phyloP scores from a whole-genome alignment of 2,797 vertebrate genomes.

The Natrix natrix region DNA sequence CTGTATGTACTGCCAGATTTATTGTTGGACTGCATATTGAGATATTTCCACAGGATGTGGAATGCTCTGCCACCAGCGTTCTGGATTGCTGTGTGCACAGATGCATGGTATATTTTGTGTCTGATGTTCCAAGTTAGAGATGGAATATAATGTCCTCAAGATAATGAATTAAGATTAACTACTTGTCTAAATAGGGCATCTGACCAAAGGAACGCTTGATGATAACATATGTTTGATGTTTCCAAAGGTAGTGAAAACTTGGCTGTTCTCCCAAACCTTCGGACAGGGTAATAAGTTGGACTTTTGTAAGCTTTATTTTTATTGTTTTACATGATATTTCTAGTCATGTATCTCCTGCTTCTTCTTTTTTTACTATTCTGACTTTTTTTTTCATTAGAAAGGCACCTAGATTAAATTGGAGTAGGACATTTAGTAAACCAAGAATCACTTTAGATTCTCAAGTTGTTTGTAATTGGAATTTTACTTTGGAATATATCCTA shows the following conservation, averaged over 20 bases:
- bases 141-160: not conserved
- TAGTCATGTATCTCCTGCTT: not conserved
- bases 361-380: not conserved
- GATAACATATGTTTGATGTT: not conserved
- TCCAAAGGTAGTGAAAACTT: not conserved
- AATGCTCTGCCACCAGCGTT: not conserved
- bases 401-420: not conserved
- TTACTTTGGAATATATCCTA: not conserved
- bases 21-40: not conserved
- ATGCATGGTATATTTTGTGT: not conserved
- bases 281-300: not conserved
- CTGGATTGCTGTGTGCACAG: not conserved
- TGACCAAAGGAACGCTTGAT: not conserved
- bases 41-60: not conserved
- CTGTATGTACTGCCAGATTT: not conserved
- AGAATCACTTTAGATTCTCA: not conserved
- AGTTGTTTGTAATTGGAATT: not conserved
- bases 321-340: not conserved
- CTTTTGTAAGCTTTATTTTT: not conserved
- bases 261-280: not conserved
- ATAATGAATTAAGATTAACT: not conserved
- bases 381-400: not conserved
- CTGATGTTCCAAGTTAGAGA: not conserved
- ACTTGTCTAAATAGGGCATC: not conserved
- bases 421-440: not conserved